Conservation (phyloP, 2,113 vertebrate species). For the Antennarius striatus region DNA sequence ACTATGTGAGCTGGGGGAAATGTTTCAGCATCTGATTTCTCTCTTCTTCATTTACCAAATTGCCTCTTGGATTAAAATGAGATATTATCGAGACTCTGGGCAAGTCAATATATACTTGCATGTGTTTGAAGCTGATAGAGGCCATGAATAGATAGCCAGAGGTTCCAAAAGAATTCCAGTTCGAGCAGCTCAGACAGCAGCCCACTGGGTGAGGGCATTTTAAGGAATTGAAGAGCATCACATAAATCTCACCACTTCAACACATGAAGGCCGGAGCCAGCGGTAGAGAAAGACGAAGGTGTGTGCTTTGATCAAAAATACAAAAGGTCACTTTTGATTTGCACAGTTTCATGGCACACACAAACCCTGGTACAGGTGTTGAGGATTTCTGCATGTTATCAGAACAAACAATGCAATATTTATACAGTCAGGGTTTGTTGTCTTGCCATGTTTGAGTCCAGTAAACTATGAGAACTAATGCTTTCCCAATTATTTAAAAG, state of each 20-base stretch:
- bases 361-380: constrained; percentile 5
- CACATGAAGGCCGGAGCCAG: neutral
- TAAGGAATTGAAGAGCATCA: constrained; percentile 1
- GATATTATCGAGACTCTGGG: constrained; percentile 62
- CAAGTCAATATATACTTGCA: constrained; percentile 61
- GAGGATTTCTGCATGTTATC: constrained; percentile 1
- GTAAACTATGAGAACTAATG: constrained; percentile 17
- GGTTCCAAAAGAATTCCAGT: constrained; percentile 31
- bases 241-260: neutral
- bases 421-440: neutral
- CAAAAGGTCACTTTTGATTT: constrained; percentile 15
- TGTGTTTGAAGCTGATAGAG: constrained; percentile 55
- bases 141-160: constrained; percentile 38
- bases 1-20: neutral
- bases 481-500: constrained; percentile 55
- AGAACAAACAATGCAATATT: constrained; percentile 15
- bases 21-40: constrained; percentile 25
- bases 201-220: constrained; percentile 18
- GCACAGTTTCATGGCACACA: neutral
- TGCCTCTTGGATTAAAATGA: constrained; percentile 57
- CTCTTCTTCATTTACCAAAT: constrained; percentile 24
- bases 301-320: constrained; percentile 2
- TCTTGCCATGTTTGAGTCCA: constrained; percentile 20
- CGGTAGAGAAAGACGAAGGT: constrained; percentile 3
- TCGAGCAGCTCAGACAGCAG: constrained; percentile 1